These are phyloP conservation scores for Hephaestus fuliginosus DNA, from an alignment of 2,797 vertebrate species.

Conservation along the genomic window DNA sequence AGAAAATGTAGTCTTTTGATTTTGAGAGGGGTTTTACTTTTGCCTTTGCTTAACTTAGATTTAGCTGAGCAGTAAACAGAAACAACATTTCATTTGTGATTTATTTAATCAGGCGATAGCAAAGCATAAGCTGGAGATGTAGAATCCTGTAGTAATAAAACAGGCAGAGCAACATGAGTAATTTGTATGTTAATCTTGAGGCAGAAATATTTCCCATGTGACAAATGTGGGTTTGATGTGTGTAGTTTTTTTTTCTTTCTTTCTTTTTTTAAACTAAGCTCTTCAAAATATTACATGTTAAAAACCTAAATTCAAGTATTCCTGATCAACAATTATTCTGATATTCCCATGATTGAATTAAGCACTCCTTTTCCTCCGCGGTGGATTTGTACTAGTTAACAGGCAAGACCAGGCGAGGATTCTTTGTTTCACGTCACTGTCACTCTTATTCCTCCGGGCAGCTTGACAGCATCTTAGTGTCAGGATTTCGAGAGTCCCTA, in stretches of 20 bases:
- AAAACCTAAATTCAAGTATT: background rate
- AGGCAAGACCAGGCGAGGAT: constrained; percentile 28
- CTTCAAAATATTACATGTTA: constrained; percentile 5
- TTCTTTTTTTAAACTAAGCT: background rate
- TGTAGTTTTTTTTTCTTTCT: background rate
- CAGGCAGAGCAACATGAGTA: constrained; percentile 7
- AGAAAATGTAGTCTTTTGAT: background rate
- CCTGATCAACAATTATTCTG: background rate
- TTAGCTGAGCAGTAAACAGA: constrained; percentile 7
- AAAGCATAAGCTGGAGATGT: constrained; percentile 9
- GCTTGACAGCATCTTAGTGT: constrained; percentile 82
- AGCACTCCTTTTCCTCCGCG: constrained; percentile 1
- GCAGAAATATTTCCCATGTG: constrained; percentile 20
- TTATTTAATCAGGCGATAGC: constrained; percentile 27
- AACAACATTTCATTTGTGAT: background rate
- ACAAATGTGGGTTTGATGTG: constrained; percentile 14
- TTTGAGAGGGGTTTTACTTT: background rate
- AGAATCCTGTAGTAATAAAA: constrained; percentile 30
- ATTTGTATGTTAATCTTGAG: constrained; percentile 45
- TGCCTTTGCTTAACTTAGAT: constrained; percentile 20
- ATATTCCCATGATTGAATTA: constrained; percentile 11
- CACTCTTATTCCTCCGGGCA: constrained; percentile 69
- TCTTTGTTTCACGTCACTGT: constrained; percentile 73
- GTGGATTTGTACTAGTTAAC: constrained; percentile 31
- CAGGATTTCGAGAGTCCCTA: constrained; percentile 77